Percentiles rank a stretch among this genome's conserved stretches.
Evolutionary conservation across 2,797 vertebrate genomes (phyloP).

Genomic region (Allobates femoralis): DNA sequence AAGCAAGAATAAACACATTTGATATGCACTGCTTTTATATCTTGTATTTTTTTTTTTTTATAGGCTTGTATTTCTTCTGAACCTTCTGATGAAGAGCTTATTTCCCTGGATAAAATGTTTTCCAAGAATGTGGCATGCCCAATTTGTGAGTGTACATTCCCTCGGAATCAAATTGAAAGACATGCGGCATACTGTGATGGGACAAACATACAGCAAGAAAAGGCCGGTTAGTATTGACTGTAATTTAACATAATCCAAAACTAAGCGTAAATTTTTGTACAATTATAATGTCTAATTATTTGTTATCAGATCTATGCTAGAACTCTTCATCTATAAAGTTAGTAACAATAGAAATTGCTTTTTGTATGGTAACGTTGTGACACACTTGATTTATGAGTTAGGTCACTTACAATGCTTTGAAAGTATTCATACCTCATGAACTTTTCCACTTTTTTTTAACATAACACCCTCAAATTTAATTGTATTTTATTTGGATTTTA

Average conservation of each 20-base stretch:
- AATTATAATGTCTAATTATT: too few species aligned
- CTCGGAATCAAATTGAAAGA: constrained; percentile 78
- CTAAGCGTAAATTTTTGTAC: too few species aligned
- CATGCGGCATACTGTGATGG: constrained; percentile 92
- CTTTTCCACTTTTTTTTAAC: too few species aligned
- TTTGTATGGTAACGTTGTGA: not conserved
- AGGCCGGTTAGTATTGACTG: constrained; percentile 64
- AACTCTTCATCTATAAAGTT: not conserved
- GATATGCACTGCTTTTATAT: not conserved
- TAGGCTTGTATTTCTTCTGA: not conserved
- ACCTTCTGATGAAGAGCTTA: not conserved
- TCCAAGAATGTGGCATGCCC: constrained; percentile 79
- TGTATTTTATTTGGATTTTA: too few species aligned
- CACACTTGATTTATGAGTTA: not conserved
- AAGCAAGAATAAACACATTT: too few species aligned
- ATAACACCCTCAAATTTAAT: too few species aligned
- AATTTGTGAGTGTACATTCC: constrained; percentile 83
- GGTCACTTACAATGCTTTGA: too few species aligned
- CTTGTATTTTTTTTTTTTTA: not conserved
- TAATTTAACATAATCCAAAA: not conserved
- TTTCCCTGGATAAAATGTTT: not conserved
- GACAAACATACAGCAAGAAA: constrained; percentile 59
- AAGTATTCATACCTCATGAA: too few species aligned
- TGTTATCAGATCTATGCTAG: not conserved
- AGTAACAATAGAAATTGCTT: not conserved